Percentiles rank a stretch among this genome's conserved stretches.
phyloP scores from a whole-genome alignment of 2,113 vertebrate genomes.

The Bothrops jararaca region DNA sequence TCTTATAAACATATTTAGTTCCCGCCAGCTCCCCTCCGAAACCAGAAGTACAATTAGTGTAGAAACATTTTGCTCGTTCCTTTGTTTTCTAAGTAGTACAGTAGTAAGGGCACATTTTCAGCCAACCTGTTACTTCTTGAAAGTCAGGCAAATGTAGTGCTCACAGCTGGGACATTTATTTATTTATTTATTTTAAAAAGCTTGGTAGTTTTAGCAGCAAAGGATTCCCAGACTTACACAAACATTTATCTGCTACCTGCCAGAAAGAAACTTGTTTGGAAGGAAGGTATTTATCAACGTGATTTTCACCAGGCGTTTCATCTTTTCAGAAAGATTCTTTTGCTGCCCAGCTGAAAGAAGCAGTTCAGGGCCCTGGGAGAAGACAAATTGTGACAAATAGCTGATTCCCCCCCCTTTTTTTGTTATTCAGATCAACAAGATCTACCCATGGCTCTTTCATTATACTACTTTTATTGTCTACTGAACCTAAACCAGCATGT shows the following conservation, averaged over 20 bases:
- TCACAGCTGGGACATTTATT: not conserved
- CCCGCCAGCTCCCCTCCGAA: not conserved
- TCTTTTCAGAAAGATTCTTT: slow-evolving; percentile 3
- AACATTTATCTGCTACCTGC: not conserved
- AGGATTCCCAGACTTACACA: not conserved
- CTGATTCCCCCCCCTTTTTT: not conserved
- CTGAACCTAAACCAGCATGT: not conserved
- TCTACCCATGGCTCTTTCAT: not conserved
- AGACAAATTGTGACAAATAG: slow-evolving; percentile 1
- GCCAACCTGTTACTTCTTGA: not conserved
- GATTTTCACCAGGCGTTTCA: not conserved
- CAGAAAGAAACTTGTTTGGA: not conserved
- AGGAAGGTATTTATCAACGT: not conserved
- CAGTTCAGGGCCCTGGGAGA: not conserved
- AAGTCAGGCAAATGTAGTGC: not conserved
- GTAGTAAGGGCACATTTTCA: not conserved
- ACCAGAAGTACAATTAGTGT: not conserved
- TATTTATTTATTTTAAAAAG: not conserved
- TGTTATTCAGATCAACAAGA: slow-evolving; percentile 9
- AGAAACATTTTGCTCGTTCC: not conserved
- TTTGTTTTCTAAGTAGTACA: not conserved
- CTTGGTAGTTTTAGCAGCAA: not conserved
- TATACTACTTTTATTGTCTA: not conserved
- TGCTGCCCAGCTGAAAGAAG: not conserved
- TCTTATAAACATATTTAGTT: not conserved